Evolutionary conservation across 2,888 invertebrate species (phyloP).

Genomic region (Phoronis australis): DNA sequence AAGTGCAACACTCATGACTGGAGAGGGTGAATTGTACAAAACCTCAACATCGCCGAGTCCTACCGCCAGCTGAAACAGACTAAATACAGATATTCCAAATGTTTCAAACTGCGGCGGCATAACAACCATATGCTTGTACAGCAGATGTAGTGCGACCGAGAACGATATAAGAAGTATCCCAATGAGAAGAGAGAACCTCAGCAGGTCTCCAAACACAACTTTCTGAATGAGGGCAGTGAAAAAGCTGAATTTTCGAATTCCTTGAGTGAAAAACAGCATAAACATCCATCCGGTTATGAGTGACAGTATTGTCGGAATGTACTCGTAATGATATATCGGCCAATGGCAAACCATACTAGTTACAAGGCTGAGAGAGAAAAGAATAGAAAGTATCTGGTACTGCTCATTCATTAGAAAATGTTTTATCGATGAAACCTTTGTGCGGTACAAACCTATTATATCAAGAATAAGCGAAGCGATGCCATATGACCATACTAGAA

Average conservation of each 20-base stretch:
- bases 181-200: conserved; percentile 4
- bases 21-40: conserved; percentile 20
- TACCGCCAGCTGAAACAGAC: conserved; percentile 31
- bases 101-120: conserved; percentile 16
- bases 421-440: too few relatives aligned
- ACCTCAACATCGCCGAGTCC: conserved; percentile 23
- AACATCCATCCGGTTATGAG: conserved; percentile 33
- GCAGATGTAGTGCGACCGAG: not conserved
- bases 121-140: not conserved
- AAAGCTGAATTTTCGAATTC: conserved; percentile 28
- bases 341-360: too few relatives aligned
- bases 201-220: conserved; percentile 24
- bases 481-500: too few relatives aligned
- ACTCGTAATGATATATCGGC: not conserved
- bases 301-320: conserved; percentile 19
- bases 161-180: not conserved
- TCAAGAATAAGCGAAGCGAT: too few relatives aligned
- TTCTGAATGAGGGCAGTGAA: conserved; percentile 35
- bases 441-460: too few relatives aligned
- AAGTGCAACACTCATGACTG: conserved; percentile 25
- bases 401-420: too few relatives aligned
- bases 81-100: conserved; percentile 20
- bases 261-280: conserved; percentile 26
- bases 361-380: too few relatives aligned
- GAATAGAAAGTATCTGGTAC: too few relatives aligned